Conservation (phyloP, 2,797 vertebrate species). For the Dendrocincla tyrannina region DNA sequence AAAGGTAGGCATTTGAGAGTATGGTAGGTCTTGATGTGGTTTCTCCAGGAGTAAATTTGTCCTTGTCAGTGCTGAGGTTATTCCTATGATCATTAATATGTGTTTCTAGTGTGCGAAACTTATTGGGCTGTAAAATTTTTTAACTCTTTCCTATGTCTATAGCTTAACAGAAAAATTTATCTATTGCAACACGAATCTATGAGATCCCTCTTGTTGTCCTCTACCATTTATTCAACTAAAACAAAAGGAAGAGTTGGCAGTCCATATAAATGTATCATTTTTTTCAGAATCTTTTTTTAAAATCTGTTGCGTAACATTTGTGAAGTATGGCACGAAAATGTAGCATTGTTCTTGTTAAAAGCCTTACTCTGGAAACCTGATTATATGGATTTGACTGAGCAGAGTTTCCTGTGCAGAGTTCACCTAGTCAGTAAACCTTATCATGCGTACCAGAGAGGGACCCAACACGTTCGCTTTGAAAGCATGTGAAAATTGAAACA, state of each 20-base stretch:
- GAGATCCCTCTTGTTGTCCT: neutral
- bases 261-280: rapidly evolving
- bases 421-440: neutral
- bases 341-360: neutral
- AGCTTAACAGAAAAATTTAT: neutral
- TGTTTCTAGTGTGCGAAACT: neutral
- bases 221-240: neutral
- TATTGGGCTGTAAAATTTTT: neutral
- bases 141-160: neutral
- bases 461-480: neutral
- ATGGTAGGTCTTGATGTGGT: neutral
- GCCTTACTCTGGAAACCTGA: neutral
- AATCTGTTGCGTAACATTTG: neutral
- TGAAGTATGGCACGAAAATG: neutral
- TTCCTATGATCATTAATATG: neutral
- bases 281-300: neutral
- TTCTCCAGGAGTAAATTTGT: neutral
- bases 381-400: neutral
- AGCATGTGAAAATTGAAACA: neutral
- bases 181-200: neutral
- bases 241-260: neutral
- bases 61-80: neutral
- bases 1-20: neutral
- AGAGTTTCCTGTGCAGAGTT: neutral
- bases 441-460: neutral